Evolutionary conservation across 2,113 vertebrate species (phyloP).

Genomic region (Philantomba maxwellii): DNA sequence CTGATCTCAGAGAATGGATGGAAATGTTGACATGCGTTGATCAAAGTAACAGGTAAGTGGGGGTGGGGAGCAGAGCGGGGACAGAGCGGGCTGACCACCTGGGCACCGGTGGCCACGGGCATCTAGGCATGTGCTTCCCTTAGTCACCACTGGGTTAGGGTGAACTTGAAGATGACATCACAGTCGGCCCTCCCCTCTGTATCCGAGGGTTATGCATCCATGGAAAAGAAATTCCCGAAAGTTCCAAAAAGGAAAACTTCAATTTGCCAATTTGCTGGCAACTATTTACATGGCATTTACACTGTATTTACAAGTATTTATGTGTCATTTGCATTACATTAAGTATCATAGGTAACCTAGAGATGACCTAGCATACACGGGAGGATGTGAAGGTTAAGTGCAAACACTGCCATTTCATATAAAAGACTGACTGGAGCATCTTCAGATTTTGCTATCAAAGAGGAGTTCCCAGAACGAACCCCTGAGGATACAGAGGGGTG

Average conservation of each 20-base stretch:
- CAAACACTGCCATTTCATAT: background rate
- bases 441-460: background rate
- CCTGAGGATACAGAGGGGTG: background rate
- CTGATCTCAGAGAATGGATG: background rate
- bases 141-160: background rate
- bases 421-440: no score
- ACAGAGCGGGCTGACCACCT: background rate
- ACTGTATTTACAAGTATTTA: background rate
- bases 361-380: background rate
- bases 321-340: background rate
- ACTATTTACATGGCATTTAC: background rate
- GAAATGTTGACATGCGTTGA: background rate
- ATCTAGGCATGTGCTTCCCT: background rate
- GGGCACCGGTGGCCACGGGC: rapidly evolving
- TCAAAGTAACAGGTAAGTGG: background rate
- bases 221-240: background rate
- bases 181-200: background rate
- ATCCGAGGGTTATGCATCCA: background rate
- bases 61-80: background rate
- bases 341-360: background rate
- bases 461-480: background rate
- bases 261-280: background rate
- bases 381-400: background rate
- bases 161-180: background rate
- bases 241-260: background rate